These are phyloP conservation scores for Mormyrus proboscirostris DNA, from an alignment of 2,797 vertebrate genomes.

Conservation along the genomic window DNA sequence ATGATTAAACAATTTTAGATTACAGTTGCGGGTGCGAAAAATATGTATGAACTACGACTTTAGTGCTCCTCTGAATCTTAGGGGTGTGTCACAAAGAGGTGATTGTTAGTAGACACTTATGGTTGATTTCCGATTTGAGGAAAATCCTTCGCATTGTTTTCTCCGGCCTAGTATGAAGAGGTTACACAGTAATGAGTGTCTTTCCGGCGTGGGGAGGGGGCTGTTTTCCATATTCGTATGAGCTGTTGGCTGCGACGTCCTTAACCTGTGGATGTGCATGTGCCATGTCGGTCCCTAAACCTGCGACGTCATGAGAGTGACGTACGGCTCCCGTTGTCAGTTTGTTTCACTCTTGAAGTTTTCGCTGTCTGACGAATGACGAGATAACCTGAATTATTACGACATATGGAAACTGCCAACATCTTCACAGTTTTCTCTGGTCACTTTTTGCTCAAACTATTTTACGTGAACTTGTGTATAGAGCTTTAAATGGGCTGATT, in stretches of 20 bases:
- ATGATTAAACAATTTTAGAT: background rate
- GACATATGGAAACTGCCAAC: background rate
- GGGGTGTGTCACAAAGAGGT: background rate
- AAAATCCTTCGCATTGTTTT: background rate
- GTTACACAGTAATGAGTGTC: background rate
- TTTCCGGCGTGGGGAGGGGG: background rate
- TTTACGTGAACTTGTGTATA: background rate
- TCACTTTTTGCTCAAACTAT: background rate
- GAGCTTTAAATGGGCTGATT: background rate
- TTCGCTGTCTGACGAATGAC: background rate
- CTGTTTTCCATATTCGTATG: background rate
- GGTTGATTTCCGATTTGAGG: background rate
- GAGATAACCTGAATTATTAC: background rate
- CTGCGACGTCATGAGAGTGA: background rate
- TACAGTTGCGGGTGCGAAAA: background rate
- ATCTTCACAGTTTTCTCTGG: background rate
- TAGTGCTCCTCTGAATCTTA: background rate
- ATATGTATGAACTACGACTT: background rate
- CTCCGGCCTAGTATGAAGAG: background rate
- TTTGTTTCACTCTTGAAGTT: background rate
- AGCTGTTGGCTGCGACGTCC: background rate
- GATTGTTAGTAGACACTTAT: background rate
- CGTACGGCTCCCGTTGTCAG: background rate
- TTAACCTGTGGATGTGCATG: background rate
- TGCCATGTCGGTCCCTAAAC: background rate